Evolutionary conservation across 2,888 invertebrate species (phyloP).

Genomic region (Drosophila parthenogenetica): DNA sequence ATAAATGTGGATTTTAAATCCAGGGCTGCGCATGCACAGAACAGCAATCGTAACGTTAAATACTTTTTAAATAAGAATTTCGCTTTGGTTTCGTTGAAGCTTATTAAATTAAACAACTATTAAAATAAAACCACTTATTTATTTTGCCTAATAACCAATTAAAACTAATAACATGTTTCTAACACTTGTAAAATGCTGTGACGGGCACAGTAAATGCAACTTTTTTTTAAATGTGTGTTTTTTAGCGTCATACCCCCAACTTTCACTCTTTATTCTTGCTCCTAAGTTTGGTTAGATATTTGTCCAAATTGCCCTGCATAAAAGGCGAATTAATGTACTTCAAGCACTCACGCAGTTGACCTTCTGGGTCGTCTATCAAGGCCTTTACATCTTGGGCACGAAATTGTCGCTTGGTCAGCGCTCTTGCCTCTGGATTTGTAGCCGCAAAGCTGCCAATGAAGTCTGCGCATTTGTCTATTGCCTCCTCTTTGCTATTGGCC

Average conservation of each 20-base stretch:
- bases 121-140: constrained; percentile 6
- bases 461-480: constrained; percentile 88
- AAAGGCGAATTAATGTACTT: constrained; percentile 87
- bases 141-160: neutral
- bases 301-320: constrained; percentile 87
- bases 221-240: neutral
- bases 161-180: constrained; percentile 4
- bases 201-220: constrained; percentile 42
- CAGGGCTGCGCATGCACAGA: neutral
- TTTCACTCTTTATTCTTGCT: constrained; percentile 29
- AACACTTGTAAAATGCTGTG: constrained; percentile 30
- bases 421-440: constrained; percentile 88
- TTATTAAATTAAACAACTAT: neutral
- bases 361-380: constrained; percentile 87
- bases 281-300: constrained; percentile 33
- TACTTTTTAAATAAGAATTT: neutral
- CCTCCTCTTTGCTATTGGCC: constrained; percentile 89
- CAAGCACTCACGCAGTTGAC: constrained; percentile 89
- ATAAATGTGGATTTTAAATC: neutral
- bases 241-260: neutral
- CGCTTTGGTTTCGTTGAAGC: neutral
- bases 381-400: constrained; percentile 86
- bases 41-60: neutral
- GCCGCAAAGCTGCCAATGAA: constrained; percentile 89
- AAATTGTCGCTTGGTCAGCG: constrained; percentile 87